A percentile compares a stretch with the other conserved stretches of the same genome.
phyloP scores from a whole-genome alignment of 2,888 invertebrate genomes.

The Dioctria rufipes region DNA sequence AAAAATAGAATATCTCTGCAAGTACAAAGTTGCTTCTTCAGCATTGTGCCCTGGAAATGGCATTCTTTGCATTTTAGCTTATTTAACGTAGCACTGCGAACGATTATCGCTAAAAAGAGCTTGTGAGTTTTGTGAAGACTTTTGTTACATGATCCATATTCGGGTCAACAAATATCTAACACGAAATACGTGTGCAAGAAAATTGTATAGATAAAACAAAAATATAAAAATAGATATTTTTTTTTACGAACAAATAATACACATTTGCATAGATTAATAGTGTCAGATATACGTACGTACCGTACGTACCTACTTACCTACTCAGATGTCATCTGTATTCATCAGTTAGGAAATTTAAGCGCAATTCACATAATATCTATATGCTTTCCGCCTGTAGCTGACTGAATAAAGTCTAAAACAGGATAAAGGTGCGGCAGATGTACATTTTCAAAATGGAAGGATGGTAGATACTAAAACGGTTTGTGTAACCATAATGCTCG shows the following conservation, averaged over 20 bases:
- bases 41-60: slow-evolving; percentile 18
- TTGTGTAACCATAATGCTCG: too few species aligned
- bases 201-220: too few species aligned
- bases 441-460: too few species aligned
- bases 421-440: too few species aligned
- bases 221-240: background rate
- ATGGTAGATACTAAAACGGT: too few species aligned
- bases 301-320: background rate
- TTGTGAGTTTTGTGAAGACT: slow-evolving; percentile 12
- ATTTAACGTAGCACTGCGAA: slow-evolving; percentile 15
- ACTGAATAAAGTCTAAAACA: slow-evolving; percentile 11
- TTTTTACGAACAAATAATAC: slow-evolving; percentile 4
- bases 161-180: too few species aligned
- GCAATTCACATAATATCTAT: slow-evolving; percentile 10
- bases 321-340: slow-evolving; percentile 2
- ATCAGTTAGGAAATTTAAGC: slow-evolving; percentile 17
- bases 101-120: slow-evolving; percentile 8
- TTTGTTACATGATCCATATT: slow-evolving; percentile 13
- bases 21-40: background rate
- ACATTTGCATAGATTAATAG: slow-evolving; percentile 29
- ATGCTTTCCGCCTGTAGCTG: background rate
- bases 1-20: too few species aligned
- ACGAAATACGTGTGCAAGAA: too few species aligned
- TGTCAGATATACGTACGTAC: background rate
- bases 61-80: slow-evolving; percentile 3